Conservation (phyloP, 2,113 vertebrate species). For the Datnioides undecimradiatus region DNA sequence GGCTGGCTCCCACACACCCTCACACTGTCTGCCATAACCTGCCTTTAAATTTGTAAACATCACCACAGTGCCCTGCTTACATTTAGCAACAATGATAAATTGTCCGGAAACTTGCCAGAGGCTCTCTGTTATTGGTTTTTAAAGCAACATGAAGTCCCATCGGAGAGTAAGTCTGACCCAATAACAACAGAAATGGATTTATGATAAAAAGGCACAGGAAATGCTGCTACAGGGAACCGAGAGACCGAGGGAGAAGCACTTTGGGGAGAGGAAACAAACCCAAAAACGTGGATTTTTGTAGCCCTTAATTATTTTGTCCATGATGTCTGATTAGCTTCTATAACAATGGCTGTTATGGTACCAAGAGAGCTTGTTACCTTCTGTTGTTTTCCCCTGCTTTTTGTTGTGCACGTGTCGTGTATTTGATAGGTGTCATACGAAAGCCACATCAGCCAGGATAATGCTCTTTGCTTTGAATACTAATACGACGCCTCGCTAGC, state of each 20-base stretch:
- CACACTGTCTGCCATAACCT: constrained; percentile 21
- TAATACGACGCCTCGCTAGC: background rate
- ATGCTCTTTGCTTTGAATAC: background rate
- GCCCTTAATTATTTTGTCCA: background rate
- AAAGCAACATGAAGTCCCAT: constrained; percentile 70
- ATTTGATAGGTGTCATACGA: background rate
- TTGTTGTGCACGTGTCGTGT: background rate
- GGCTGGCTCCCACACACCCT: background rate
- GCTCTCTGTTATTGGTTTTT: constrained; percentile 73
- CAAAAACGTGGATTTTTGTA: background rate
- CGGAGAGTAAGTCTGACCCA: constrained; percentile 58
- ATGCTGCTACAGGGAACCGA: constrained; percentile 28
- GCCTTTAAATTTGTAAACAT: constrained; percentile 58
- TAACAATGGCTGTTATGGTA: background rate
- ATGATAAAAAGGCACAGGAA: constrained; percentile 67
- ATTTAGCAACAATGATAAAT: constrained; percentile 72
- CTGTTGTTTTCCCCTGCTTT: background rate
- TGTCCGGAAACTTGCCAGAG: constrained; percentile 65
- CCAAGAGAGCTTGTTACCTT: constrained; percentile 1
- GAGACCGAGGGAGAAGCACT: constrained; percentile 26
- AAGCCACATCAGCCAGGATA: constrained; percentile 7
- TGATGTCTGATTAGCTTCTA: background rate
- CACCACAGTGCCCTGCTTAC: constrained; percentile 42
- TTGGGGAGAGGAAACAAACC: constrained; percentile 18
- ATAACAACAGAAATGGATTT: constrained; percentile 73